Evolutionary conservation across 2,888 invertebrate species (phyloP), one percentile per base, ranked within the genome.

Genomic region (Nomada ruficornis): DNA sequence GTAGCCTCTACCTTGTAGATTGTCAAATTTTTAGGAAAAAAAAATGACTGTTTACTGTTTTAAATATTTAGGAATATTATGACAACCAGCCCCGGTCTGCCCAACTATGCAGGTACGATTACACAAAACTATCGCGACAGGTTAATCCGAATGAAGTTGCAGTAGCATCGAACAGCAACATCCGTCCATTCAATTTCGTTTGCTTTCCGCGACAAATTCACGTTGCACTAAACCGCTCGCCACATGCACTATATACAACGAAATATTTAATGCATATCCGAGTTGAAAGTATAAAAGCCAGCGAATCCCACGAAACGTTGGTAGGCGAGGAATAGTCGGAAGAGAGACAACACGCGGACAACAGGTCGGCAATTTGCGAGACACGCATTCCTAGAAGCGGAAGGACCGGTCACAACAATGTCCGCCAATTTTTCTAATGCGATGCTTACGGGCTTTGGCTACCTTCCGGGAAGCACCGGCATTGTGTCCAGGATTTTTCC

Each of bases 391-490:
- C 85, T 83, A 85, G 89, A 90, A 86, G 85, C 77, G 83, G 86
- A 86, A 88, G 81, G 86, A 83, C 85, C 83, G 89, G 85, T 88
- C 84, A 77, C 85, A 88, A 90, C 88, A 89, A 89, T 88, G 89
- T 88, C 86, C 83, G 83, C 57, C 82, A 83, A 90, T 90, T 89
- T 90, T 90, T 89, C 82, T 88, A 86, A 89, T 86, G 83, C 85
- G 83, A 82, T 85, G 78, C 88, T 86, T 84, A 84, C 84, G 85
- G 85, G 81, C 88, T 85, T 80, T 77, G 85, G 54, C 78, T 75
- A 86, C 82, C 89, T 89, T 89, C 89, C 89, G 88, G 90, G 89
- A 89, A 89, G 86, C 79, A 80, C 73, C 88, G 81, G 86, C 88
- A 89, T 89, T 89, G 90, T 89, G 88, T 83, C 85, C 69, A 62